A percentile compares a stretch with the other conserved stretches of the same genome.
phyloP scores from a whole-genome alignment of 2,888 invertebrate genomes.

The Plebejus anna region DNA sequence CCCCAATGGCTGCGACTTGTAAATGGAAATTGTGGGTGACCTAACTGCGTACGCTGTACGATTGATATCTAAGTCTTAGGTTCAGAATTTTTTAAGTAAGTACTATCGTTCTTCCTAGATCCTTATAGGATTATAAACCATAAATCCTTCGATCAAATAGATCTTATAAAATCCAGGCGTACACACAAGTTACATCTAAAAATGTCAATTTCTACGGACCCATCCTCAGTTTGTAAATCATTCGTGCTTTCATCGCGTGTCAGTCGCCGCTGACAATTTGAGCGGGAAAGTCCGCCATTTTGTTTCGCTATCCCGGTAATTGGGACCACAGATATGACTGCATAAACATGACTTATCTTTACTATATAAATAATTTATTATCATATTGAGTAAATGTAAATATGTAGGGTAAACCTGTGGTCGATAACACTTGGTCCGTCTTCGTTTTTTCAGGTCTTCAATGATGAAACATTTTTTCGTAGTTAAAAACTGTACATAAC shows the following conservation, averaged over 20 bases:
- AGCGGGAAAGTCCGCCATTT: neutral
- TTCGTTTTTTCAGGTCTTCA: neutral
- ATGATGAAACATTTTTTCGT: neutral
- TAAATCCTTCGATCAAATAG: too few relatives aligned
- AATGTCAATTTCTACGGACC: neutral
- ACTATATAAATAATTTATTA: neutral
- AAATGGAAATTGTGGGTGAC: too few relatives aligned
- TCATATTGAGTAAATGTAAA: neutral
- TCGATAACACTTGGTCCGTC: neutral
- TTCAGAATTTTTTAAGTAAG: too few relatives aligned
- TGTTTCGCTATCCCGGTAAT: conserved; percentile 6
- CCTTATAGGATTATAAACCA: too few relatives aligned
- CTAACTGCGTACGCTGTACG: too few relatives aligned
- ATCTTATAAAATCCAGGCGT: too few relatives aligned
- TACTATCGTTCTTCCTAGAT: too few relatives aligned
- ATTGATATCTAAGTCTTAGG: too few relatives aligned
- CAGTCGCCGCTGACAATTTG: conserved; percentile 9
- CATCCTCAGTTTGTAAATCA: neutral
- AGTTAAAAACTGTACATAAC: neutral
- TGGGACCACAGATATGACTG: neutral
- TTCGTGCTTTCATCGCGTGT: neutral
- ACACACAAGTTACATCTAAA: neutral
- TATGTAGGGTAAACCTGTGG: neutral
- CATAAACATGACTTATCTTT: neutral
- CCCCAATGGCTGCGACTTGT: neutral